These are phyloP conservation scores for Bradysia coprophila DNA, from an alignment of 1,140 invertebrate species.

Conservation along the genomic window DNA sequence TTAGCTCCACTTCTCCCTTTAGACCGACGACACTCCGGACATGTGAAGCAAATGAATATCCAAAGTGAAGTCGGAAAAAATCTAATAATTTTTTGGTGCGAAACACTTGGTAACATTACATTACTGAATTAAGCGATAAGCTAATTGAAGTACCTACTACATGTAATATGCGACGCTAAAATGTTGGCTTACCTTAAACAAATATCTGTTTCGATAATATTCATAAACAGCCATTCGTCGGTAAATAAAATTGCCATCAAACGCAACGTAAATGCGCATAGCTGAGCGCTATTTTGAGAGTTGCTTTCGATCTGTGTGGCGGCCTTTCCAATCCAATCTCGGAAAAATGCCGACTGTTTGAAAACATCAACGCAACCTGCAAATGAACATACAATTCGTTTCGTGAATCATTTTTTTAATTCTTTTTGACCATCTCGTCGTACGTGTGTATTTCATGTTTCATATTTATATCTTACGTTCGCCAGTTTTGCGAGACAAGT, in stretches of 20 bases:
- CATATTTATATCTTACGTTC: background rate
- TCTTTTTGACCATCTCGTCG: too few species aligned
- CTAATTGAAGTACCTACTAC: background rate
- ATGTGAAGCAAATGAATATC: too few species aligned
- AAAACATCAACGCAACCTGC: background rate
- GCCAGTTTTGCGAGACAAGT: background rate
- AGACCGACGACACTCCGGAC: too few species aligned
- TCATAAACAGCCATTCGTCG: conserved; percentile 17
- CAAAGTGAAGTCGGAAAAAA: too few species aligned
- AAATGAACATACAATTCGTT: too few species aligned
- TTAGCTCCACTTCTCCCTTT: too few species aligned
- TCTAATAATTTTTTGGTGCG: too few species aligned
- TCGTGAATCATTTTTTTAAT: too few species aligned
- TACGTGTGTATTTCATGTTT: too few species aligned
- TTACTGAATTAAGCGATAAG: background rate
- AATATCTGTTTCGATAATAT: conserved; percentile 12
- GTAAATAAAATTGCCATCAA: conserved; percentile 15
- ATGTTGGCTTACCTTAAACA: conserved; percentile 15
- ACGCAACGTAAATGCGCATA: conserved; percentile 22
- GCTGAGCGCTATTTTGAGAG: conserved; percentile 12
- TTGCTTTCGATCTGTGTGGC: conserved; percentile 12
- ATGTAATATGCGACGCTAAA: too few species aligned
- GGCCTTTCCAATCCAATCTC: conserved; percentile 17
- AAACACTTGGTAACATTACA: too few species aligned
- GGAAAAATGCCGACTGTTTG: conserved; percentile 10